Percentiles rank a stretch among this genome's conserved stretches.
Evolutionary conservation across 2,113 vertebrate genomes (phyloP).

Genomic region (Formicarius rufipectus): DNA sequence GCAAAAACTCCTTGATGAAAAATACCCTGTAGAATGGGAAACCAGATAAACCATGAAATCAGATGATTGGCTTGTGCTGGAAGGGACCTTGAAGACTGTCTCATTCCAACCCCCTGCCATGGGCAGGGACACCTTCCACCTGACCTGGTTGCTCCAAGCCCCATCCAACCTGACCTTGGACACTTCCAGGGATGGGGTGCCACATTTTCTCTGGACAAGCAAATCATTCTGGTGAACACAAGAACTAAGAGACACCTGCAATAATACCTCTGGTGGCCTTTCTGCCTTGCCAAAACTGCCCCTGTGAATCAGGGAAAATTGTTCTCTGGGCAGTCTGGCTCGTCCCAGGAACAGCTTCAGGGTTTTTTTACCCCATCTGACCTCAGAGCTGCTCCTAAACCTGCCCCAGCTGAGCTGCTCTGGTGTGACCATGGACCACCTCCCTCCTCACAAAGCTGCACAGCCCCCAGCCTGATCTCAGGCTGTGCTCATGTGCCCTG

Average conservation of each 20-base stretch:
- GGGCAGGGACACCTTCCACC: background rate
- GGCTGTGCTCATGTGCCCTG: rapidly evolving
- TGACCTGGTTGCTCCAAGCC: background rate
- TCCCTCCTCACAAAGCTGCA: background rate
- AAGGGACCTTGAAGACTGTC: background rate
- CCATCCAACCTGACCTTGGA: rapidly evolving
- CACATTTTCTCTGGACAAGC: background rate
- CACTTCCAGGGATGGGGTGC: background rate
- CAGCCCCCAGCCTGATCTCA: background rate
- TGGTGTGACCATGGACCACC: background rate
- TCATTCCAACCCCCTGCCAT: background rate
- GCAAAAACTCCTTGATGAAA: no score
- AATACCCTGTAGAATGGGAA: no score
- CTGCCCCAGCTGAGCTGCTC: background rate
- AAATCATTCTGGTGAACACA: background rate
- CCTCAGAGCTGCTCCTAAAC: background rate
- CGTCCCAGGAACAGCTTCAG: background rate
- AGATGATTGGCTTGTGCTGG: background rate
- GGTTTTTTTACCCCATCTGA: background rate
- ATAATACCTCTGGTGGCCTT: background rate
- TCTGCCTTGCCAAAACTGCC: background rate
- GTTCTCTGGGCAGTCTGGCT: background rate
- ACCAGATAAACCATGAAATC: no score
- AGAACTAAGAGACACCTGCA: background rate
- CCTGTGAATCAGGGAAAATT: background rate